Base-by-base conservation (phyloP, 2,888 invertebrate genomes). In the Stenolophus ochropezus region DNA sequence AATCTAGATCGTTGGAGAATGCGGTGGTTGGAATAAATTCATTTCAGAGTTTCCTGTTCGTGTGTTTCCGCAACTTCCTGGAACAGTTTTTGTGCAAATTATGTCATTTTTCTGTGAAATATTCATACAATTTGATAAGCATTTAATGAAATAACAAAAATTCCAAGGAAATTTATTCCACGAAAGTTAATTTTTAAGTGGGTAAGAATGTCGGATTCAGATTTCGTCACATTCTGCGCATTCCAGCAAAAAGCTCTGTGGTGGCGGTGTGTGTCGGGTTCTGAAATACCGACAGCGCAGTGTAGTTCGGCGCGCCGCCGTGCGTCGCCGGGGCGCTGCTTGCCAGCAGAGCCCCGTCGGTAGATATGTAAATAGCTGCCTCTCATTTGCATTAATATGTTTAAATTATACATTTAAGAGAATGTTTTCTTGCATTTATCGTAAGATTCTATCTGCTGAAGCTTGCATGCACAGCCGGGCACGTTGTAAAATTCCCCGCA, bases 351-450 rank as follows among this genome's bases (percentile, higher is more conserved):
- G 20, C 65, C 33, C 42, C 65, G 61, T 61, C 14, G 65, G 65
- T 33, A 33, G 49, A 73, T 73, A 73, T 73, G 73, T 73, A 73
- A 73, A 73, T 73, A 73, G 73, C 73, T 21, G 73, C 14, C 25
- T 74, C 83, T 83, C 74, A 83, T 83, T 82, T 83, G 83, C 83
- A 83, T 83, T 83, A 83, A 83, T 83, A 82, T 81, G 83, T 78
- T 81, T 83, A 82, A 83, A 83, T 83, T 82, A 81, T 82, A 69
- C 82, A 81, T 83, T 83, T 83, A 83, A 83, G 83, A 76, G 81
- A 83, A 83, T 83, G 82, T 83, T 83, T 83, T 83, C 83, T 81
- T 76, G 79, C 74, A 73, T 73, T 73, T 73, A 73, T 73, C 73
- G 73, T 73, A 73, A 47, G 73, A 73, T 73, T 73, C 51, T 73